Percentiles rank a stretch among this genome's conserved stretches.
These are phyloP conservation scores for Papilio polytes DNA, from an alignment of 1,140 invertebrate genomes.

Conservation along the genomic window DNA sequence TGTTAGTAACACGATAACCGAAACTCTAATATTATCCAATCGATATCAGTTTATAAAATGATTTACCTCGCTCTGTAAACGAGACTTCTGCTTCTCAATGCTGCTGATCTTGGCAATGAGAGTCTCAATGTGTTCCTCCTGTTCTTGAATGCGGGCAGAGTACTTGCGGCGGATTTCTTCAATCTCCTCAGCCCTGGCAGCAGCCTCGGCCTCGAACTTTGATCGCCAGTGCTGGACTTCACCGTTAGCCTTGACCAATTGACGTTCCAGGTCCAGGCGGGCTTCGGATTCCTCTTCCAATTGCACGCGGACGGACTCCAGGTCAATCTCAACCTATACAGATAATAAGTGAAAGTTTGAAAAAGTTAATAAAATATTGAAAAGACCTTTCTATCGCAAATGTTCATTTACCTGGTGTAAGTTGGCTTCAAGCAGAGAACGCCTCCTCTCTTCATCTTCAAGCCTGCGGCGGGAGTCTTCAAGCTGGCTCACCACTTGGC, in stretches of 20 bases:
- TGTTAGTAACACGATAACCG: not conserved
- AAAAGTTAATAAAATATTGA: not conserved
- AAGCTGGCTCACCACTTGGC: conserved; percentile 93
- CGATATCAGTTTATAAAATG: conserved; percentile 1
- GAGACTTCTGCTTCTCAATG: conserved; percentile 97
- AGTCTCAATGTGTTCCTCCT: conserved; percentile 97
- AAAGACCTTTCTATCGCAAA: not conserved
- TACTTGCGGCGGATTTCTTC: conserved; percentile 97
- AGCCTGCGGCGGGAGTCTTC: conserved; percentile 96
- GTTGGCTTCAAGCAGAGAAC: conserved; percentile 93
- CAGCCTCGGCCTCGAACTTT: conserved; percentile 96
- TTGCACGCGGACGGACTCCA: conserved; percentile 96
- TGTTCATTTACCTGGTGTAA: conserved; percentile 92
- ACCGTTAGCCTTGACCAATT: conserved; percentile 95
- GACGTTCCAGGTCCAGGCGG: conserved; percentile 96
- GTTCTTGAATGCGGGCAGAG: conserved; percentile 95
- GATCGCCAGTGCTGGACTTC: conserved; percentile 94
- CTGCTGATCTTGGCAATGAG: conserved; percentile 96
- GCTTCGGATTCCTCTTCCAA: conserved; percentile 98
- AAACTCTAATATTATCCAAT: not conserved
- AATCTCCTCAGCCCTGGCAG: conserved; percentile 95
- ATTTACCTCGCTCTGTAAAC: conserved; percentile 94
- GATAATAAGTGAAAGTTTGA: not conserved
- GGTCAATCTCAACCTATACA: conserved; percentile 92
- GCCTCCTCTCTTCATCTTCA: conserved; percentile 97